Evolutionary conservation across 2,888 invertebrate genomes (phyloP).

Genomic region (Ormyrus thymus): DNA sequence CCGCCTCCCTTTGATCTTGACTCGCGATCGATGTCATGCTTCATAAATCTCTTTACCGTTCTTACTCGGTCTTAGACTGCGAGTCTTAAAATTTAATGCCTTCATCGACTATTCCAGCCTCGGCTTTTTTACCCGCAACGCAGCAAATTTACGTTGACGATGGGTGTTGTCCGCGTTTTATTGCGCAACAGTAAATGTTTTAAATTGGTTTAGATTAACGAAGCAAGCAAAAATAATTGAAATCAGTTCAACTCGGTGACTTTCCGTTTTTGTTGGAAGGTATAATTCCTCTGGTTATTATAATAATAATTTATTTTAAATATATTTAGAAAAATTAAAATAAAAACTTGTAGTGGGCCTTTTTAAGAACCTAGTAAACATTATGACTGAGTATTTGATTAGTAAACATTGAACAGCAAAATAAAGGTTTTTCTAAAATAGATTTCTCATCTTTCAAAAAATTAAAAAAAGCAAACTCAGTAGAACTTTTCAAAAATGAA

Average conservation of each 20-base stretch:
- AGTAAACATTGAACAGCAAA: no score
- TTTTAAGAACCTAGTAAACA: no score
- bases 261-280: no score
- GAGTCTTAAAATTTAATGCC: constrained; percentile 5
- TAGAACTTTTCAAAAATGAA: no score
- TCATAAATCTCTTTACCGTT: constrained; percentile 52
- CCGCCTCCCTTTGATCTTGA: constrained; percentile 48
- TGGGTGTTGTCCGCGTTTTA: not conserved
- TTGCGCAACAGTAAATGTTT: not conserved
- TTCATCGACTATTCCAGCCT: not conserved
- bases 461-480: no score
- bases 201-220: not conserved
- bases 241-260: not conserved
- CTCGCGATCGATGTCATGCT: constrained; percentile 57
- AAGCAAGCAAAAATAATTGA: constrained; percentile 5
- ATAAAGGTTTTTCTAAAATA: no score
- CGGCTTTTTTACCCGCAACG: not conserved
- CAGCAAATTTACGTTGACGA: constrained; percentile 3
- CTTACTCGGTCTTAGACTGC: not conserved
- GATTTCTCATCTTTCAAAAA: no score
- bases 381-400: no score
- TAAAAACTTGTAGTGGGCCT: no score
- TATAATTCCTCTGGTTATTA: no score
- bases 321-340: no score
- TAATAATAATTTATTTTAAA: no score